Base-by-base conservation (phyloP, 2,797 vertebrate genomes). In the Lithobates pipiens region DNA sequence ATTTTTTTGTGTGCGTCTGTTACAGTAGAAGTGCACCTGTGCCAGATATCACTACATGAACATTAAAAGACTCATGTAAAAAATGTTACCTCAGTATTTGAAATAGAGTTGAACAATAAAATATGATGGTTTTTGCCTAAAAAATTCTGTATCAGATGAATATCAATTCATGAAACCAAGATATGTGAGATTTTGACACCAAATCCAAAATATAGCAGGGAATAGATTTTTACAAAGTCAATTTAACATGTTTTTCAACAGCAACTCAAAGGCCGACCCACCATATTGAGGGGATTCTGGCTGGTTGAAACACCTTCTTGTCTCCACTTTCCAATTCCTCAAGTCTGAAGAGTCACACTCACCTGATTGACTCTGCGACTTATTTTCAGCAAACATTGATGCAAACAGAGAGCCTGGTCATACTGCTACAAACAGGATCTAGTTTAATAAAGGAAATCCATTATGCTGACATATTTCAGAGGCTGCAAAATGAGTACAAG, bases 171-270 rank as follows among this genome's bases (percentile, higher is more conserved):
- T 21, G 3, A 57, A 61, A 61, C 32, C 65, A 15, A 39, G n/a
- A 61, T 80, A 69, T 42, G 50, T 72, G 50, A 72, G 4, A 23
- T 25, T 42, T 54, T 81, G 25, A 61, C 44, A 71, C 44, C 21
- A 21, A 63, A 36, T 57, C 34, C 57, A 77, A 27, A 77, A 32
- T 61, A 65, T 16, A 65, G 54, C n/a, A 9, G 7, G 8, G 27
- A 76, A 61, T 21, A 32, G 50, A 61, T 76, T 34, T 76, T 18
- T 57, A 23, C 50, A 34, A 13, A 77, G 76, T 63, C 1, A 46
- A 42, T 65, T 61, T 61, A 21, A 61, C 10, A 3, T 61, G 21
- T 23, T 61, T 61, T 23, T 61, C 21, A 61, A n/a, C 54, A 61
- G 21, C 7, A 54, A 2, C 15, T 16, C 3, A 54, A 21, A 21